Base-by-base conservation (phyloP, 1,140 invertebrate species). In the Cheumatopsyche charites region DNA sequence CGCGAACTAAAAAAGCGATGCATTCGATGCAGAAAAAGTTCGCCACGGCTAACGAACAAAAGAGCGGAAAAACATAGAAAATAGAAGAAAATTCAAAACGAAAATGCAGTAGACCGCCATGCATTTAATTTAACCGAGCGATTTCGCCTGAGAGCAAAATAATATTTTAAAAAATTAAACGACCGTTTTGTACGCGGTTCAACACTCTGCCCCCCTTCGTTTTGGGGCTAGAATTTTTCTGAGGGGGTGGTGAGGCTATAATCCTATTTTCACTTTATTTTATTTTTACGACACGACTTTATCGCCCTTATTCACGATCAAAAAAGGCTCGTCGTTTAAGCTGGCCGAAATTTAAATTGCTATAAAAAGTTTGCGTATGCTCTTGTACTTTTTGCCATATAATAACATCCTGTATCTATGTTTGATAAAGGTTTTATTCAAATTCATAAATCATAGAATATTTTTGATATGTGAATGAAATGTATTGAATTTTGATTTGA, bases 151-250 rank as follows among this genome's bases (percentile, higher is more conserved):
- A 67, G 42, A 23, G 62, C 62, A 49, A 74, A 74, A 74, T 71
- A 66, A 71, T 74, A 74, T 68, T 63, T 74, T 71, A 69, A 68
- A 19, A 71, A 74, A 74, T 74, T 74, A 74, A 74, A 71, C n/a
- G 17, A 17, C 42, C 70, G 55, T 65, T 71, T 70, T 71, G 73
- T 67, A 41, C 55, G 19, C 29, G 29, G 29, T 29, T 62, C n/a
- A 11, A 62, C 68, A 71, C 73, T 71, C 42, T 25, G 19, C 19
- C n/a, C 12, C 23, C 61, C 7, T 17, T 1, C 4, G 45, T 66
- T 66, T 29, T 29, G 23, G 58, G 17, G 19, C 26, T 11, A 5
- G 3, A 6, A 23, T 65, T 63, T 63, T 68, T 65, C 45, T 52
- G 58, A n/a, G n/a, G n/a, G n/a, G 42, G 6, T 26, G 26, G 43